Conservation (phyloP, 37 sponge, comb jelly and placozoan species). For the Ephydatia muelleri region DNA sequence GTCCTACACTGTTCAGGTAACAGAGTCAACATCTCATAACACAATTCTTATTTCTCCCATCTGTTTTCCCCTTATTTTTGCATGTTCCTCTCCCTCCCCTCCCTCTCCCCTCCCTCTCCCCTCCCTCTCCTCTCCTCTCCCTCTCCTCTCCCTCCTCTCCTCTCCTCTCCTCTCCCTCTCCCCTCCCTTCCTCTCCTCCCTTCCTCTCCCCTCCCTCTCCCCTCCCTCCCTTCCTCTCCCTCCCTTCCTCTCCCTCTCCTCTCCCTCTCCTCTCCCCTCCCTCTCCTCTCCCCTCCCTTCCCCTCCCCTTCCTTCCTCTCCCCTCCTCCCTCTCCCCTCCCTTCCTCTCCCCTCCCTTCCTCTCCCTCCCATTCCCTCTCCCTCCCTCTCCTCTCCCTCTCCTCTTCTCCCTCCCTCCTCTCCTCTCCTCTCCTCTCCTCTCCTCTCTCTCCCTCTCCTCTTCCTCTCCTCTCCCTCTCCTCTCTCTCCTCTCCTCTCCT, state of each 20-base stretch:
- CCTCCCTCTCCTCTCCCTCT: background rate
- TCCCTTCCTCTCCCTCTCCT: background rate
- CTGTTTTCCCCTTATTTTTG: background rate
- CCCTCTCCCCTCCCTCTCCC: background rate
- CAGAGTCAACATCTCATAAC: too few relatives aligned
- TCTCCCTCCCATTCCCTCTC: background rate
- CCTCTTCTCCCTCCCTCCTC: background rate
- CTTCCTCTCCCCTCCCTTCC: background rate
- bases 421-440: background rate
- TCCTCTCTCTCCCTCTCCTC: background rate
- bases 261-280: background rate
- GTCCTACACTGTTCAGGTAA: slow-evolving; percentile 19
- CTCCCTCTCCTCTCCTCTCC: background rate
- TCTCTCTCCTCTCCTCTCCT: too few relatives aligned
- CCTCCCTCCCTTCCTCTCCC: background rate
- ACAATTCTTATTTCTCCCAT: background rate
- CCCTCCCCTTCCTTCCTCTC: too few relatives aligned
- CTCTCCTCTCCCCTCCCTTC: too few relatives aligned
- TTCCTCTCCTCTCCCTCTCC: too few relatives aligned
- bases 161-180: background rate
- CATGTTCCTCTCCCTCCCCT: background rate
- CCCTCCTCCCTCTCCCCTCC: background rate
- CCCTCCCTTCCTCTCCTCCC: background rate
- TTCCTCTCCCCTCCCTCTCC: background rate
- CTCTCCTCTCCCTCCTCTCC: background rate